phyloP scores from a whole-genome alignment of 2,797 vertebrate species.

The Tokudaia muenninki region DNA sequence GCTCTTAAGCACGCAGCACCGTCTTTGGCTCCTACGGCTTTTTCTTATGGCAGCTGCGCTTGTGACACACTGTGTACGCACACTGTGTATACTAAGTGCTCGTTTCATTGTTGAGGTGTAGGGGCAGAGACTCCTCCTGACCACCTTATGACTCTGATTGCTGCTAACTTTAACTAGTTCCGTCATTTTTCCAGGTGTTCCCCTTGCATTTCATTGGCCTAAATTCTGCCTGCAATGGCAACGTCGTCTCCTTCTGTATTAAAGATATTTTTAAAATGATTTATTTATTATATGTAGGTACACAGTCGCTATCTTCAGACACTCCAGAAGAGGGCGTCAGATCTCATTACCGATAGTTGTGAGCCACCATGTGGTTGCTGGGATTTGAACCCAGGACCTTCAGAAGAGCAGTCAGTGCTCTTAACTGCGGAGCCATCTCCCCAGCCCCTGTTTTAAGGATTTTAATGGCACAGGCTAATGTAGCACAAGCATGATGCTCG shows the following conservation, averaged over 20 bases:
- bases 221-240: neutral
- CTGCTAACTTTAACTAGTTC: neutral
- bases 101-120: neutral
- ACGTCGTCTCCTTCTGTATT: neutral
- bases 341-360: no score
- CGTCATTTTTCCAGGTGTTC: neutral
- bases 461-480: neutral
- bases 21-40: neutral
- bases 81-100: neutral
- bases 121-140: neutral
- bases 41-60: neutral
- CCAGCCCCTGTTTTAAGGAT: neutral
- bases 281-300: no score
- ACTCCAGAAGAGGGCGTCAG: no score
- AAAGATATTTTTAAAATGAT: neutral
- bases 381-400: no score
- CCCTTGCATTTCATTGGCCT: neutral
- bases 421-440: no score
- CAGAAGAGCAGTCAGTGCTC: no score
- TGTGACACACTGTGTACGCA: no score
- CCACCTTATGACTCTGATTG: neutral
- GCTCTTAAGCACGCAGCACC: fast-evolving
- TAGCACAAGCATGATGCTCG: neutral
- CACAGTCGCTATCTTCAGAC: no score
- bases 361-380: no score